Evolutionary conservation across 2,888 invertebrate genomes (phyloP), one percentile per base, ranked within the genome.

Genomic region (Ormyrus thymus): DNA sequence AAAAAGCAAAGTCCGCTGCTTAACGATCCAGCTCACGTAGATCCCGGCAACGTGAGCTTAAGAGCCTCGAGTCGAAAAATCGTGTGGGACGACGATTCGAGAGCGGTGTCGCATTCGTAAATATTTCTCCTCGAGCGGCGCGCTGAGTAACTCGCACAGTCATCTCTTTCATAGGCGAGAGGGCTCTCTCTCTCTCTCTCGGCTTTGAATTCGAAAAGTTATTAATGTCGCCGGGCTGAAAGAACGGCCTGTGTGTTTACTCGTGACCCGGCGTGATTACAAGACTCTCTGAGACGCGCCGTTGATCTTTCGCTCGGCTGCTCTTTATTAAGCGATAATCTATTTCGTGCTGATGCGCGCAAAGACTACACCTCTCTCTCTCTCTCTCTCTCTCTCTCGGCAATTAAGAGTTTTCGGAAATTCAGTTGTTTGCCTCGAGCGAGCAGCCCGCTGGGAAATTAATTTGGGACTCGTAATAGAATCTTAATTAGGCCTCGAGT

Each of bases 191-290:
- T 29, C 29, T 29, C 29, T 29, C 29, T 29, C 29, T 29, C 53
- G 51, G 7, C 62, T 68, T 68, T 61, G 61, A 75, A 75, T 68
- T 61, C 29, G 75, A 68, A 75, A 75, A 75, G 75, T 75, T 75
- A 75, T 75, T 75, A 75, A 50, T 61, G 75, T 61, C 68, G 55
- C 15, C 45, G 72, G 13, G 65, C 46, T 74, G 56, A 74, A 65
- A 58, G 74, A 74, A 13, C 74, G 58, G 48, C 65, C 65, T 66
- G 51, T 62, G 6, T 29, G 29, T 4, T 29, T 29, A 29, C 29
- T 29, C 29, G 29, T 29, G 3, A 29, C 29, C 29, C 29, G 29
- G 29, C 29, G 29, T 29, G 29, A 29, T 29, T 29, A 29, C 29
- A 29, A 29, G 29, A 29, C 29, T 29, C 29, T 29, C 29, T 29